Percentiles rank a stretch among this genome's conserved stretches.
Conservation (phyloP, 2,113 vertebrate genomes). For the Erythrolamprus reginae region DNA sequence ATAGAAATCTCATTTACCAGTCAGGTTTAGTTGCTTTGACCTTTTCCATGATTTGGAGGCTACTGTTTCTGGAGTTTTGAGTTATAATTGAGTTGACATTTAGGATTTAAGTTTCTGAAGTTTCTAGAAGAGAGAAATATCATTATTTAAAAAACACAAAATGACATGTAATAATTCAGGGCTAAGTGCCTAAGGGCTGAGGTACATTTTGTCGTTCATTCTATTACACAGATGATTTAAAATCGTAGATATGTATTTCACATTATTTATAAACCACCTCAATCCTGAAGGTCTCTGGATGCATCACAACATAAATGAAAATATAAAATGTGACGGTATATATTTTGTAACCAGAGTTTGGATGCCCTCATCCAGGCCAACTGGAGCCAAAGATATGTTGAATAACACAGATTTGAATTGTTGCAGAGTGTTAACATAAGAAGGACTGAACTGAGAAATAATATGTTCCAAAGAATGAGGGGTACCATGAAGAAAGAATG, state of each 20-base stretch:
- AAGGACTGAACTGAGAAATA: not conserved
- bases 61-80: not conserved
- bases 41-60: not conserved
- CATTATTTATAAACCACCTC: not conserved
- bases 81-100: not conserved
- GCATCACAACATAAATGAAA: not conserved
- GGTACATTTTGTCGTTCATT: not conserved
- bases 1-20: not conserved
- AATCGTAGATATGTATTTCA: not conserved
- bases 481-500: not conserved
- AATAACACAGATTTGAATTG: not conserved
- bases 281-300: not conserved
- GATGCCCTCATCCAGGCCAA: not conserved
- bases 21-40: not conserved
- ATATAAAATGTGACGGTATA: not conserved
- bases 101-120: not conserved
- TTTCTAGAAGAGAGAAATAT: not conserved
- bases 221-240: not conserved
- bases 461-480: not conserved
- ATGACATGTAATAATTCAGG: not conserved
- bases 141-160: not conserved
- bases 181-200: not conserved
- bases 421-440: not conserved
- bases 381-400: not conserved
- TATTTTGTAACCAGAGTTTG: not conserved